Percentiles rank a stretch among this genome's conserved stretches.
Conservation (phyloP, 2,888 invertebrate genomes). For the Rotaria socialis region DNA sequence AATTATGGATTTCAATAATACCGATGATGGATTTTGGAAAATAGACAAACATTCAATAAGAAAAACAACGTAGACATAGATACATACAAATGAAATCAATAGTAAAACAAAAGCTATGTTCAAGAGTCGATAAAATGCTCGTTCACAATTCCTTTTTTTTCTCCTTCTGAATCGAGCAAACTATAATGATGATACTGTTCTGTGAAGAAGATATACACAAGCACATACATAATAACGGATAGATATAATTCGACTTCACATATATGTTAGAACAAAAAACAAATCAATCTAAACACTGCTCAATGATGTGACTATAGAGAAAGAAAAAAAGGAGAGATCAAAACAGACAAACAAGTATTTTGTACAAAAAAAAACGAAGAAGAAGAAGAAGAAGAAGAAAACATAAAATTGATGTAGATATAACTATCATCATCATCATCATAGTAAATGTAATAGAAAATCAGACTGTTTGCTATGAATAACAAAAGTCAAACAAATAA, state of each 20-base stretch:
- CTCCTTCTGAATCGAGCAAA: background rate
- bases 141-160: background rate
- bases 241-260: constrained; percentile 22
- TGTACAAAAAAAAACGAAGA: background rate
- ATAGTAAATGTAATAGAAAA: background rate
- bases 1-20: background rate
- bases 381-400: too few species aligned
- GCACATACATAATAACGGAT: background rate
- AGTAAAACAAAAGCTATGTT: background rate
- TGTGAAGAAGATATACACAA: background rate
- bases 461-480: constrained; percentile 6
- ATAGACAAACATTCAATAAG: background rate
- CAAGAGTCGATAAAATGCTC: background rate
- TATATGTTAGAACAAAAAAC: background rate
- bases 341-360: background rate
- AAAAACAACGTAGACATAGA: background rate
- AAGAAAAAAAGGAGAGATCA: background rate
- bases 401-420: background rate
- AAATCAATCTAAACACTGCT: background rate
- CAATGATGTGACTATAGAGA: background rate
- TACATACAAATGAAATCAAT: background rate
- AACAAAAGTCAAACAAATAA: background rate
- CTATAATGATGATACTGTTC: constrained; percentile 16
- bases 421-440: background rate
- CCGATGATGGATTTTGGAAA: constrained; percentile 14